These are phyloP conservation scores for Patella caerulea DNA, from an alignment of 2,888 invertebrate species.

Conservation along the genomic window DNA sequence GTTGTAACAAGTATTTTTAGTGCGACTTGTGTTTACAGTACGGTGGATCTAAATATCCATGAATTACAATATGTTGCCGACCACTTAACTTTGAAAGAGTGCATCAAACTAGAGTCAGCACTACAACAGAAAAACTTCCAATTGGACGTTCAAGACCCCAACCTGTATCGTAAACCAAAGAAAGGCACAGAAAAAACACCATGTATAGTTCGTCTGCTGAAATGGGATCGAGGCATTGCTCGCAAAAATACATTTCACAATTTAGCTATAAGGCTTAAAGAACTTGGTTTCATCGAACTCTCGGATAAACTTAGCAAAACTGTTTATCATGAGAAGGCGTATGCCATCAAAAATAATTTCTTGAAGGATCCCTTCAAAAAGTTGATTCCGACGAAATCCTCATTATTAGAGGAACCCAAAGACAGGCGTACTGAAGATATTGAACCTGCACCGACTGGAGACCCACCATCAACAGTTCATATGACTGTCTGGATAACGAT, in stretches of 20 bases:
- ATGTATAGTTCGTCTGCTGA: constrained; percentile 49
- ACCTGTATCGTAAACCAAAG: constrained; percentile 25
- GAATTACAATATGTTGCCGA: constrained; percentile 62
- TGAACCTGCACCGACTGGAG: neutral
- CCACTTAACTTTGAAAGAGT: constrained; percentile 52
- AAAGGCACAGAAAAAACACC: constrained; percentile 34
- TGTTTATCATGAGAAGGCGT: constrained; percentile 54
- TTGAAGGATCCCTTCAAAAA: constrained; percentile 51
- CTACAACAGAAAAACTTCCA: constrained; percentile 43
- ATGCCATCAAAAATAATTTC: constrained; percentile 43
- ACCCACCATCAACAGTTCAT: neutral
- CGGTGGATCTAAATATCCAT: constrained; percentile 58
- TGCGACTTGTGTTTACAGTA: constrained; percentile 20
- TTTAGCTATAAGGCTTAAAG: constrained; percentile 52
- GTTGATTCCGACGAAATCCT: constrained; percentile 41
- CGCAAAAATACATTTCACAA: constrained; percentile 54
- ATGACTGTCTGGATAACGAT: constrained; percentile 16
- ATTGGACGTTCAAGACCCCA: constrained; percentile 25
- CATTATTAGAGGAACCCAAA: constrained; percentile 36
- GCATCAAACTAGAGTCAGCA: constrained; percentile 47
- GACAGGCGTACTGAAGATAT: neutral
- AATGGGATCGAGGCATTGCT: constrained; percentile 55
- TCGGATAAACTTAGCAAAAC: constrained; percentile 52
- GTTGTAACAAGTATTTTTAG: neutral
- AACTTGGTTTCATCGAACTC: constrained; percentile 54